These are phyloP conservation scores for Galagoides demidoff DNA, from an alignment of 2,797 vertebrate species.

Conservation along the genomic window DNA sequence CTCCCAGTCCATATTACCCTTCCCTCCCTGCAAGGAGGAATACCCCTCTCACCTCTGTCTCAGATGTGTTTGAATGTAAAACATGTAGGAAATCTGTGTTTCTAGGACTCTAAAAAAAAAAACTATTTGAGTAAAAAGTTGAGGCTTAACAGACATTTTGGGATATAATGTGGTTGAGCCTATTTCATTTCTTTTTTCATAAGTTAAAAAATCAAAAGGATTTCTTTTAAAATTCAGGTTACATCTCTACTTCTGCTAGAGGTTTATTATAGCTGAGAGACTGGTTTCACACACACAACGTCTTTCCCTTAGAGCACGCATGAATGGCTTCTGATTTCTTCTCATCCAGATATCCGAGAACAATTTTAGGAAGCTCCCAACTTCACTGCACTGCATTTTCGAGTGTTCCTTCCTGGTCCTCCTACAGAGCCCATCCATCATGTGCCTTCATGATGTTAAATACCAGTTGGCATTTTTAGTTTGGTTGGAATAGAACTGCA, in stretches of 20 bases:
- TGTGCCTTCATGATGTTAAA: slow-evolving; percentile 38
- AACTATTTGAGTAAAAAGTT: slow-evolving; percentile 53
- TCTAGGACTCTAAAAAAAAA: slow-evolving; percentile 55
- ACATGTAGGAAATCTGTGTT: slow-evolving; percentile 52
- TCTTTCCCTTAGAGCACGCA: slow-evolving; percentile 49
- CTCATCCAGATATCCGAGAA: slow-evolving; percentile 63
- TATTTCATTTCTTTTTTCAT: slow-evolving; percentile 65
- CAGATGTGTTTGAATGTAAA: slow-evolving; percentile 27
- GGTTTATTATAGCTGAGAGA: slow-evolving; percentile 67
- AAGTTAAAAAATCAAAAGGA: slow-evolving; percentile 68
- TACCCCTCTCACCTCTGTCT: background rate
- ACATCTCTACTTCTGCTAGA: slow-evolving; percentile 53
- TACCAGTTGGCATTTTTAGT: slow-evolving; percentile 56
- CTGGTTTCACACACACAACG: slow-evolving; percentile 14
- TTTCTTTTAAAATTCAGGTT: slow-evolving; percentile 75
- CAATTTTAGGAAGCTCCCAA: slow-evolving; percentile 62
- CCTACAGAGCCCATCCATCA: slow-evolving; percentile 15
- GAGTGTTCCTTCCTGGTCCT: slow-evolving; percentile 8
- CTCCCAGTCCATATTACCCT: background rate
- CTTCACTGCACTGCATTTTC: background rate
- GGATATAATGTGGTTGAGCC: slow-evolving; percentile 31
- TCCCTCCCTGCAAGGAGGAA: background rate
- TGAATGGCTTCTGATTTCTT: slow-evolving; percentile 75
- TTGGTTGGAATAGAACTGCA: slow-evolving; percentile 61
- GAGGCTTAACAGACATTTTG: slow-evolving; percentile 65